phyloP scores from a whole-genome alignment of 1,140 invertebrate genomes.

The Matsumurasca onukii region DNA sequence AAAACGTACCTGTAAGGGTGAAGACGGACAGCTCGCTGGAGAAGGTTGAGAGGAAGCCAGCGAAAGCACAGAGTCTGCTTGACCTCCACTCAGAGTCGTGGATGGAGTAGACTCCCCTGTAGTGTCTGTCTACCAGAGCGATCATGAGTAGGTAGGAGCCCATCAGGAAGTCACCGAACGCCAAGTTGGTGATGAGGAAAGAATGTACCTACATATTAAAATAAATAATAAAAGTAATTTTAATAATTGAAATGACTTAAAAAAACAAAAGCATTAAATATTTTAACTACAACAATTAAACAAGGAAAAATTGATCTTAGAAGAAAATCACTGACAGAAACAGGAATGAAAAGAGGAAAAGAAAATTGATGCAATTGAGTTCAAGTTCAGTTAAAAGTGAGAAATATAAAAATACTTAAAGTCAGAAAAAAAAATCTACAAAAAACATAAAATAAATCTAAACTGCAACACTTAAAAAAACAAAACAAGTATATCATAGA shows the following conservation, averaged over 20 bases:
- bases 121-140: slow-evolving; percentile 53
- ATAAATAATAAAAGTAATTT: slow-evolving; percentile 27
- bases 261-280: neutral
- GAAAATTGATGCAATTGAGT: too few species aligned
- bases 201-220: slow-evolving; percentile 61
- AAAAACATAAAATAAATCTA: too few species aligned
- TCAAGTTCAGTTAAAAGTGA: too few species aligned
- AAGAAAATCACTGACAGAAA: too few species aligned
- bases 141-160: slow-evolving; percentile 58
- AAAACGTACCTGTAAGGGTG: slow-evolving; percentile 53
- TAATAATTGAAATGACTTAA: neutral
- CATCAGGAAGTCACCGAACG: slow-evolving; percentile 58
- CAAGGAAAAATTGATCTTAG: neutral
- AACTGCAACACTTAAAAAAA: too few species aligned
- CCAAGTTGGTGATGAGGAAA: slow-evolving; percentile 58
- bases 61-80: slow-evolving; percentile 54
- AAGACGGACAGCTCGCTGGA: slow-evolving; percentile 57
- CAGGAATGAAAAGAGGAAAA: too few species aligned
- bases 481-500: too few species aligned
- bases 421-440: too few species aligned
- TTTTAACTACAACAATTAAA: neutral
- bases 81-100: slow-evolving; percentile 54
- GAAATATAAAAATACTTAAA: too few species aligned
- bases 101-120: slow-evolving; percentile 56
- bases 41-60: slow-evolving; percentile 59